Base-by-base conservation (phyloP, 2,797 vertebrate genomes). In the Fistularia tabacaria region DNA sequence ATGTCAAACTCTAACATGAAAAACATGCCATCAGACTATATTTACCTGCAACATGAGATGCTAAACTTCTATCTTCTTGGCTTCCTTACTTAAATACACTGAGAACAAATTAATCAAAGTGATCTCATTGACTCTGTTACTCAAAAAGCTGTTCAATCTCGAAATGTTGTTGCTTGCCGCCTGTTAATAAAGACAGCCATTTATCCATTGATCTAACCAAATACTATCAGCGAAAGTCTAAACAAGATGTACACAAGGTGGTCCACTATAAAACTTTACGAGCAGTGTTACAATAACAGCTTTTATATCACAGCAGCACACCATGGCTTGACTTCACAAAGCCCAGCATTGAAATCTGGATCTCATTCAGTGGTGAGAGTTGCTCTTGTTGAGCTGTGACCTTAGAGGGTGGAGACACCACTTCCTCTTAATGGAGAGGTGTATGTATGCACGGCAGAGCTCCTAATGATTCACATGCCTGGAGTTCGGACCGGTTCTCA, bases 231-330 rank as follows among this genome's bases (percentile, higher is more conserved):
- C 59, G 51, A 12, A 25, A 47, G 50, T 40, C 44, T 69, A 44
- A 65, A 64, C 73, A 57, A 55, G 10, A 9, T 62, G 72, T 63
- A 25, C 25, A 25, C 25, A 25, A 25, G 59, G 63, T 72, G 69
- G 78, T 71, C 64, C 59, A 49, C 74, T 63, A 60, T 80, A 86
- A 87, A 85, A 81, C 73, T 77, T 87, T 51, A 79, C 77, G 40
- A 61, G 63, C 69, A 64, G 51, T 61, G 76, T 76, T 83, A 82
- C 78, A 90, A 88, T 80, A 83, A 82, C 79, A 71, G 83, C 71
- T 69, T 84, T 86, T 81, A 81, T 77, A 59, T 76, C 70, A 58
- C 64, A 69, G 73, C 72, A 8, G 56, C 25, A 25, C 25, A 25
- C 25, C 25, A 25, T 25, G 25, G 25, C 25, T 25, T 55, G 72